Percentiles rank a stretch among this genome's conserved stretches.
These are phyloP conservation scores for Octodon degus DNA, from an alignment of 2,113 vertebrate species.

Conservation along the genomic window DNA sequence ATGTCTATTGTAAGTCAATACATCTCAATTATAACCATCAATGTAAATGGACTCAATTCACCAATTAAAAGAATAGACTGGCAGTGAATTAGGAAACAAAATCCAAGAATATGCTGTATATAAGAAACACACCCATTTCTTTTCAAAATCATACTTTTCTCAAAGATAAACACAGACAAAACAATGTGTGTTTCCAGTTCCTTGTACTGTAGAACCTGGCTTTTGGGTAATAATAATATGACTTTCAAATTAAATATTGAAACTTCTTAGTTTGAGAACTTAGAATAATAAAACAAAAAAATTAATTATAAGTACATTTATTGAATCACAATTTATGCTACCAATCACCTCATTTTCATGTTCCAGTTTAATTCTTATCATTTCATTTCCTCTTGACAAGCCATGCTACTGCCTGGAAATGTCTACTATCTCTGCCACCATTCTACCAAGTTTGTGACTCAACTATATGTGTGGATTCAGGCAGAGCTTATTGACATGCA, in stretches of 20 bases:
- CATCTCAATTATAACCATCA: no score
- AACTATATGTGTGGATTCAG: background rate
- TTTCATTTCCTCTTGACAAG: background rate
- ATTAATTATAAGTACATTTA: background rate
- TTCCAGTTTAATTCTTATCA: background rate
- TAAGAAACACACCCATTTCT: no score
- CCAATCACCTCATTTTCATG: background rate
- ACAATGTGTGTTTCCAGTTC: background rate
- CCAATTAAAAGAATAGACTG: no score
- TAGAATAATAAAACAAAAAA: slow-evolving; percentile 22
- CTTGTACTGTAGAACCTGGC: background rate
- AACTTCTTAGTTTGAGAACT: background rate
- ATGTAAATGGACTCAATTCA: no score
- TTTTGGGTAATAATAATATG: background rate
- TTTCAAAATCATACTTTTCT: background rate
- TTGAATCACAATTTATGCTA: background rate
- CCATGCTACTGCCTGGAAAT: background rate
- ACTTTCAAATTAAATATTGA: background rate
- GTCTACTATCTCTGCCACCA: background rate
- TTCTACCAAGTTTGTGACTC: background rate
- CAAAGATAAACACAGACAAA: background rate
- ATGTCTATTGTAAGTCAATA: no score
- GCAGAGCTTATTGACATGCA: slow-evolving; percentile 13
- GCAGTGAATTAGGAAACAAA: no score
- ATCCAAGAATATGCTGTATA: no score